phyloP scores from a whole-genome alignment of 2,113 vertebrate species.

The Tretioscincus oriximinensis region DNA sequence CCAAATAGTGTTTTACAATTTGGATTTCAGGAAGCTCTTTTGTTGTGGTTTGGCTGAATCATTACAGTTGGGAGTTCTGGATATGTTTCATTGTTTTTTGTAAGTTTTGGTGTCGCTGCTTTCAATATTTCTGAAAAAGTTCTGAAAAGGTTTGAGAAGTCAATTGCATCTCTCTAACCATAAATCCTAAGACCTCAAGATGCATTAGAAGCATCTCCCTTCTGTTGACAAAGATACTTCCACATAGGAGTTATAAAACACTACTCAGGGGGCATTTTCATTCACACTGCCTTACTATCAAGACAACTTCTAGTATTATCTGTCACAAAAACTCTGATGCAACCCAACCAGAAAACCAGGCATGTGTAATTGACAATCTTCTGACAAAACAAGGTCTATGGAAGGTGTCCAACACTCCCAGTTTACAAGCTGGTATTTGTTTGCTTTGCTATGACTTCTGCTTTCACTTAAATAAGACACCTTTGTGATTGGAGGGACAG shows the following conservation, averaged over 20 bases:
- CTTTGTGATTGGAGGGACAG: slow-evolving; percentile 1
- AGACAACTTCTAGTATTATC: slow-evolving; percentile 19
- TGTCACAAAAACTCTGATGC: background rate
- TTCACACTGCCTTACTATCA: background rate
- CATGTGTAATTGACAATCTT: accelerated
- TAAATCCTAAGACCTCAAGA: no score
- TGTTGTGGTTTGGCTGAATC: no score
- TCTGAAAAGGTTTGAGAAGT: no score
- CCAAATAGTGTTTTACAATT: no score
- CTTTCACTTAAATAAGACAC: slow-evolving; percentile 39
- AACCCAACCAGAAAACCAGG: background rate
- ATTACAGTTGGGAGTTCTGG: no score
- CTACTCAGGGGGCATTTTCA: background rate
- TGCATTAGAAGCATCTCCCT: background rate
- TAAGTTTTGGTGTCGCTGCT: no score
- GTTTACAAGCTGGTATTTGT: slow-evolving; percentile 25
- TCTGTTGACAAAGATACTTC: background rate
- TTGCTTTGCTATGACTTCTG: slow-evolving; percentile 35
- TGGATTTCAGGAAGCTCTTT: no score
- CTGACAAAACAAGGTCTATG: slow-evolving; percentile 40
- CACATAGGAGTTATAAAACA: background rate
- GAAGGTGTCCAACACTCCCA: slow-evolving; percentile 28
- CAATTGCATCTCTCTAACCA: no score
- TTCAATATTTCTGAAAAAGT: no score
- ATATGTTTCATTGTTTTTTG: no score